phyloP scores from a whole-genome alignment of 2,888 invertebrate species.

The Hydropsyche betteni region DNA sequence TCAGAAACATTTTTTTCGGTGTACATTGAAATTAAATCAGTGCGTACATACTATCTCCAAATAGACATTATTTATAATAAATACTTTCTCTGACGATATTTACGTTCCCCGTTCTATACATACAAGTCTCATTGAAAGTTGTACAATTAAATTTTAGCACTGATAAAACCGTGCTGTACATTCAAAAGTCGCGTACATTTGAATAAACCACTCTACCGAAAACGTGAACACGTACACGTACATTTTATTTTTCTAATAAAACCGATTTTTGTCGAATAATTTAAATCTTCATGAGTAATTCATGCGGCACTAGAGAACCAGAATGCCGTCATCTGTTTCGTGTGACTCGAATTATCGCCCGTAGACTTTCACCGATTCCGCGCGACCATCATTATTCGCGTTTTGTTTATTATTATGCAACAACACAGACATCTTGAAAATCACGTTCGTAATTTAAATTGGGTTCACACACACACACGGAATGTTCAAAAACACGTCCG shows the following conservation, averaged over 20 bases:
- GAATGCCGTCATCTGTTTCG: slow-evolving; percentile 3
- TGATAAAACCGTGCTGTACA: too few relatives aligned
- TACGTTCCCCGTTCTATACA: neutral
- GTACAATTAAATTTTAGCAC: neutral
- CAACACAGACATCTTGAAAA: neutral
- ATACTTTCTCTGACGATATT: neutral
- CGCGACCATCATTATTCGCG: slow-evolving; percentile 5
- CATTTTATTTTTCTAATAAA: too few relatives aligned
- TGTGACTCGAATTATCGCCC: slow-evolving; percentile 2
- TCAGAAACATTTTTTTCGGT: slow-evolving; percentile 1
- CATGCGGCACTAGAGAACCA: neutral
- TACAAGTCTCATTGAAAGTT: neutral
- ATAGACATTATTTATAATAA: slow-evolving; percentile 4
- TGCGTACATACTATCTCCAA: slow-evolving; percentile 1
- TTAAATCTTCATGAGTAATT: neutral
- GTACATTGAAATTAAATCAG: neutral
- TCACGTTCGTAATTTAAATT: neutral
- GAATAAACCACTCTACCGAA: too few relatives aligned
- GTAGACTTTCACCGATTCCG: slow-evolving; percentile 8
- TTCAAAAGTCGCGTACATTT: too few relatives aligned
- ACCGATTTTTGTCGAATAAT: too few relatives aligned
- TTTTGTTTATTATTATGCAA: slow-evolving; percentile 2
- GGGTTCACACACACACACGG: slow-evolving; percentile 1
- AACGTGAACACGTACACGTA: too few relatives aligned
- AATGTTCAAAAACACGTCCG: too few relatives aligned